Percentiles rank a stretch among this genome's conserved stretches.
These are phyloP conservation scores for Pemphigus obesinymphae DNA, from an alignment of 1,140 invertebrate species.

Conservation along the genomic window DNA sequence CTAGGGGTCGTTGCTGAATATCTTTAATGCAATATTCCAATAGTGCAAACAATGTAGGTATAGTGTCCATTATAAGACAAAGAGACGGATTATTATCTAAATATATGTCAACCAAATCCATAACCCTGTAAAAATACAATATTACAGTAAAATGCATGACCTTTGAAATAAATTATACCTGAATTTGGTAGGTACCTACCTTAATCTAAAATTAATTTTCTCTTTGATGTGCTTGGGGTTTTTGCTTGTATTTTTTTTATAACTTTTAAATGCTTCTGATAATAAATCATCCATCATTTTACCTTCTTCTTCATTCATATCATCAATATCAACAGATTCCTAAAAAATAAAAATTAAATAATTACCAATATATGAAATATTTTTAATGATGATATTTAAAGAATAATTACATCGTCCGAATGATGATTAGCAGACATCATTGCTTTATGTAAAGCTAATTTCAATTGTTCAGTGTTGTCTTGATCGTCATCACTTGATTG, in stretches of 20 bases:
- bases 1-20: slow-evolving; percentile 62
- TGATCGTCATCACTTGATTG: slow-evolving; percentile 53
- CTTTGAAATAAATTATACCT: not conserved
- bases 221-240: slow-evolving; percentile 29
- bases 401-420: slow-evolving; percentile 18
- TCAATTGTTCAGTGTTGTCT: slow-evolving; percentile 41
- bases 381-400: slow-evolving; percentile 14
- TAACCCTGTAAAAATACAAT: slow-evolving; percentile 64
- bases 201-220: slow-evolving; percentile 40
- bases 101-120: slow-evolving; percentile 68
- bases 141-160: slow-evolving; percentile 44
- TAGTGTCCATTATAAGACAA: slow-evolving; percentile 62
- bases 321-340: slow-evolving; percentile 70
- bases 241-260: slow-evolving; percentile 54
- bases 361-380: too few species aligned
- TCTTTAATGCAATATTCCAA: slow-evolving; percentile 66
- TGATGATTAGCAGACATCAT: slow-evolving; percentile 32
- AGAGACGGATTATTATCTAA: slow-evolving; percentile 63
- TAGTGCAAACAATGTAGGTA: slow-evolving; percentile 60
- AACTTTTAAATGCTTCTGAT: slow-evolving; percentile 64
- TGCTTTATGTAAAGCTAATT: slow-evolving; percentile 39
- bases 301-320: slow-evolving; percentile 70
- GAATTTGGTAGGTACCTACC: too few species aligned
- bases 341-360: slow-evolving; percentile 31
- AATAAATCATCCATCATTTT: slow-evolving; percentile 65